phyloP scores from a whole-genome alignment of 2,888 invertebrate species.

The Lasioglossum zephyrum region DNA sequence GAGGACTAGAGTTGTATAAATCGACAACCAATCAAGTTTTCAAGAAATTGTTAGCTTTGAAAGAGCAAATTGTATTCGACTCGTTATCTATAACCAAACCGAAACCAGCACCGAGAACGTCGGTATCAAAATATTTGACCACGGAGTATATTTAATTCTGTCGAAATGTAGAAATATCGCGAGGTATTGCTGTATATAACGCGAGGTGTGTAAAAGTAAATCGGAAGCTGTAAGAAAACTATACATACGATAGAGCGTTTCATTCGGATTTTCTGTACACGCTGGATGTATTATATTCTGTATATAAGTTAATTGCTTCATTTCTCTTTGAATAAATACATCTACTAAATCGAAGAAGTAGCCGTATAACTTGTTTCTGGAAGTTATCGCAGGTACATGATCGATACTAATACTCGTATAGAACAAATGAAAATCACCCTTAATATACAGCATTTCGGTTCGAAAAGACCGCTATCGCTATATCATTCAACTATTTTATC shows the following conservation, averaged over 20 bases:
- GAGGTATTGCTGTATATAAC: conserved; percentile 6
- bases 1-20: conserved; percentile 81
- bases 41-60: conserved; percentile 75
- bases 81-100: conserved; percentile 85
- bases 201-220: background rate
- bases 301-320: conserved; percentile 48
- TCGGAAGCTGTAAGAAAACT: conserved; percentile 5
- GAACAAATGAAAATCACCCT: conserved; percentile 23
- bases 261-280: background rate
- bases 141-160: conserved; percentile 85
- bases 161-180: conserved; percentile 6
- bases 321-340: conserved; percentile 51
- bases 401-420: conserved; percentile 8
- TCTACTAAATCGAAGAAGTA: conserved; percentile 35
- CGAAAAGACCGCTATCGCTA: conserved; percentile 23
- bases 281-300: conserved; percentile 73
- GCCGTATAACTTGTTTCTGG: background rate
- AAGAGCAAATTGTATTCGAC: conserved; percentile 87
- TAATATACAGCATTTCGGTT: conserved; percentile 48
- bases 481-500: conserved; percentile 50
- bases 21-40: conserved; percentile 79
- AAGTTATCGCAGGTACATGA: conserved; percentile 25
- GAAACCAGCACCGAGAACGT: conserved; percentile 86
- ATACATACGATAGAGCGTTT: conserved; percentile 11
- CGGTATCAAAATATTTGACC: conserved; percentile 89